Evolutionary conservation across 2,888 invertebrate genomes (phyloP), one percentile per base, ranked within the genome.

Genomic region (Argyresthia goedartella): DNA sequence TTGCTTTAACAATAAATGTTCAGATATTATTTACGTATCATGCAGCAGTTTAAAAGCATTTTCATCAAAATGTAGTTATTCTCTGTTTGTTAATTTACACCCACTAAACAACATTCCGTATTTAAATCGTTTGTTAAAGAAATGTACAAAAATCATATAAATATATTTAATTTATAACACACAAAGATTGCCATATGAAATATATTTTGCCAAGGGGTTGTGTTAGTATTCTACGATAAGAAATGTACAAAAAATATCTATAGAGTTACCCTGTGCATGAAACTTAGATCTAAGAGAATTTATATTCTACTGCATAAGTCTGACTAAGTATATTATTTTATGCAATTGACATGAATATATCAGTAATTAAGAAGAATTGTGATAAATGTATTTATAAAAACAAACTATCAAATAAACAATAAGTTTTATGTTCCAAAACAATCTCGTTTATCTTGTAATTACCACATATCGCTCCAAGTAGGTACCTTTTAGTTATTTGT

Each of bases 171-270:
- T 48, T 48, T 48, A 48, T 48, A 35, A 15, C 35, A 50, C 62
- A 56, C 64, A 67, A 78, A n/a, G n/a, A n/a, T n/a, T 77, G 81
- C 80, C 80, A 84, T 81, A 76, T 61, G 64, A 53, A 57, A 39
- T 59, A 60, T 59, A 62, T 69, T 76, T 78, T 82, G 84, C 84
- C 81, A 79, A 75, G 61, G 66, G 81, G 82, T 84, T 84, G 84
- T 85, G 81, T 84, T 80, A 73, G 68, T 55, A 14, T 45, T 46
- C 47, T 71, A 67, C 2, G 6, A 25, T 25, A 25, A 25, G 25
- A 25, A 25, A 63, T 80, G 78, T 84, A 82, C 79, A 82, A 81
- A 79, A 71, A 34, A 44, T 34, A 33, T 41, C 77, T 50, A 50
- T 50, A 7, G 34, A 78, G 84, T 85, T 85, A 84, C 84, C 85